phyloP scores from a whole-genome alignment of 2,888 invertebrate species.

The Drosophila dives region DNA sequence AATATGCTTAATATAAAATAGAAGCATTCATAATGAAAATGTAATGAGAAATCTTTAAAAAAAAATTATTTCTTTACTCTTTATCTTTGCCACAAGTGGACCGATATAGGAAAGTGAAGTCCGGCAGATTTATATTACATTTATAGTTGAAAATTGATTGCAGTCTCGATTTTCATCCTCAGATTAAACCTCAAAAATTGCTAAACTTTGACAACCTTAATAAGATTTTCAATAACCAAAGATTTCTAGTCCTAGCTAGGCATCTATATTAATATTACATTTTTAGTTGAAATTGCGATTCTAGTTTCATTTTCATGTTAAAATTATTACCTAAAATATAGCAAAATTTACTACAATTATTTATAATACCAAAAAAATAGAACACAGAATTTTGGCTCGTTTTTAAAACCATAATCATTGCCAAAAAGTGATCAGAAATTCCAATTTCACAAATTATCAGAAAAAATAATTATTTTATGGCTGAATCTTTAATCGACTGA shows the following conservation, averaged over 20 bases:
- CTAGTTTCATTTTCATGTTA: not conserved
- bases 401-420: not conserved
- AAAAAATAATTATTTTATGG: not conserved
- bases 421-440: not conserved
- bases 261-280: too few relatives aligned
- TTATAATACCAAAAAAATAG: too few relatives aligned
- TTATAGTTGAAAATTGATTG: not conserved
- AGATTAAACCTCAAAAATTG: not conserved
- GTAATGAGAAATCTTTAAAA: not conserved
- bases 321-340: not conserved
- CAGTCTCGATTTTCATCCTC: not conserved
- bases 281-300: not conserved
- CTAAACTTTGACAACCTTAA: not conserved
- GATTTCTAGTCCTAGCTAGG: too few relatives aligned
- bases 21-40: not conserved
- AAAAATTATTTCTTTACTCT: not conserved
- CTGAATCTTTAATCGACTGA: constrained; percentile 3
- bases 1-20: not conserved
- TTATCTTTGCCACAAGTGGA: not conserved
- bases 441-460: not conserved
- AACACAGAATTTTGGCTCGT: too few relatives aligned
- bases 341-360: too few relatives aligned
- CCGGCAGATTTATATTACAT: not conserved
- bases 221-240: not conserved
- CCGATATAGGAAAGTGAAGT: not conserved